A percentile compares a stretch with the other conserved stretches of the same genome.
phyloP scores from a whole-genome alignment of 2,113 vertebrate genomes.

The Tupaia tana region DNA sequence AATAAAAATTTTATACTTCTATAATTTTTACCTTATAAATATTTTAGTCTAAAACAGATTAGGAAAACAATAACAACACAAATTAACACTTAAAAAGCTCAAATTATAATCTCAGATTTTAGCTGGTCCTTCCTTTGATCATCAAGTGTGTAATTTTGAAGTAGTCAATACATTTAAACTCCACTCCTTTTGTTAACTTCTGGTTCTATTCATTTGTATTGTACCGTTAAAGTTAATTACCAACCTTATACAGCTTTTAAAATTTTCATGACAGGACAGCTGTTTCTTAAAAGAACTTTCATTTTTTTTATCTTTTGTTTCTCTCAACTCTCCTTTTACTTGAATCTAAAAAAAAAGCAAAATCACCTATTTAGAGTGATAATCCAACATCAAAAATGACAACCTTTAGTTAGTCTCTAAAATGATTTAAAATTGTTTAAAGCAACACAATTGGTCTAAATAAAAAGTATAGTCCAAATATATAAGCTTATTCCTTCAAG shows the following conservation, averaged over 20 bases:
- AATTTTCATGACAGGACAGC: slow-evolving; percentile 72
- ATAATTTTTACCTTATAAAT: slow-evolving; percentile 36
- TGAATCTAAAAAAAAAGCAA: slow-evolving; percentile 84
- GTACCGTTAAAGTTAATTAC: slow-evolving; percentile 49
- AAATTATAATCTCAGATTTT: slow-evolving; percentile 54
- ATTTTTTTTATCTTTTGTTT: slow-evolving; percentile 79
- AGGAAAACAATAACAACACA: neutral
- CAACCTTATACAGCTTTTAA: slow-evolving; percentile 82
- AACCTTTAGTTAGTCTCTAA: slow-evolving; percentile 12
- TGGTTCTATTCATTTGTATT: neutral
- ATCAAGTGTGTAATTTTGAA: slow-evolving; percentile 32
- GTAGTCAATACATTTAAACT: slow-evolving; percentile 35
- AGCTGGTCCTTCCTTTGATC: slow-evolving; percentile 13
- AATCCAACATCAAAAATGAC: slow-evolving; percentile 27
- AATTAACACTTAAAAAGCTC: neutral
- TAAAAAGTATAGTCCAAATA: slow-evolving; percentile 26
- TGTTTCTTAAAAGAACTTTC: slow-evolving; percentile 78
- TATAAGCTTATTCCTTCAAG: slow-evolving; percentile 9
- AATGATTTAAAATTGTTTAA: slow-evolving; percentile 20
- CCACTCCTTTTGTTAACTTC: neutral
- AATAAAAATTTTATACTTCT: neutral
- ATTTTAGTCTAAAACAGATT: neutral
- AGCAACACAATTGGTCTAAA: neutral
- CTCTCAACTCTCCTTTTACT: slow-evolving; percentile 80
- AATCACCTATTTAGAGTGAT: slow-evolving; percentile 23